These are phyloP conservation scores for Bradypus variegatus DNA, from an alignment of 2,797 vertebrate genomes.

Conservation along the genomic window DNA sequence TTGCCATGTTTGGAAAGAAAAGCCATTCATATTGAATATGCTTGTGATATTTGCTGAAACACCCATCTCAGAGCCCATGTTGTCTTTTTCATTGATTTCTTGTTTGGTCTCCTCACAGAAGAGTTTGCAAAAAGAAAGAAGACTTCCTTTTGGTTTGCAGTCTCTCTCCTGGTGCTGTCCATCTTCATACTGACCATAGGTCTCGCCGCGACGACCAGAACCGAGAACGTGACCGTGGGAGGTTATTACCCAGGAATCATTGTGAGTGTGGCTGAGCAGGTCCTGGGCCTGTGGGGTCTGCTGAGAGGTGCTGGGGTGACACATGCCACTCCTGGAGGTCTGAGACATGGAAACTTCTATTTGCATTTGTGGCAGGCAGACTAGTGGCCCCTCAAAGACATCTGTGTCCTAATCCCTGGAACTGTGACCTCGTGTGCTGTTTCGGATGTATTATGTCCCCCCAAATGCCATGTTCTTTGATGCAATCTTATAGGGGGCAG, in stretches of 20 bases:
- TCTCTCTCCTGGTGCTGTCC: conserved; percentile 81
- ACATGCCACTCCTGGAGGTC: neutral
- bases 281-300: rapidly evolving
- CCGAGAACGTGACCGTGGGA: conserved; percentile 87
- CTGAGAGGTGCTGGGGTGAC: neutral
- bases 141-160: conserved; percentile 84
- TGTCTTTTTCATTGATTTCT: neutral
- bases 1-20: neutral
- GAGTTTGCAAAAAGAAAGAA: conserved; percentile 82
- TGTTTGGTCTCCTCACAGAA: conserved; percentile 59
- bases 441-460: no score
- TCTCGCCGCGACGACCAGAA: conserved; percentile 87
- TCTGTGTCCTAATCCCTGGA: neutral
- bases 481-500: no score
- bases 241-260: conserved; percentile 93
- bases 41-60: neutral
- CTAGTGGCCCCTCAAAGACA: neutral
- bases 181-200: conserved; percentile 85
- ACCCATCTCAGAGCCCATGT: neutral
- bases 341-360: neutral
- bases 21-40: neutral
- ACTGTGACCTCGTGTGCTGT: neutral
- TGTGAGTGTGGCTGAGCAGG: conserved; percentile 76
- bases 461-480: no score
- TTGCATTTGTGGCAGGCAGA: neutral